Conservation (phyloP, 2,888 invertebrate species). For the Tricholauxania praeusta region DNA sequence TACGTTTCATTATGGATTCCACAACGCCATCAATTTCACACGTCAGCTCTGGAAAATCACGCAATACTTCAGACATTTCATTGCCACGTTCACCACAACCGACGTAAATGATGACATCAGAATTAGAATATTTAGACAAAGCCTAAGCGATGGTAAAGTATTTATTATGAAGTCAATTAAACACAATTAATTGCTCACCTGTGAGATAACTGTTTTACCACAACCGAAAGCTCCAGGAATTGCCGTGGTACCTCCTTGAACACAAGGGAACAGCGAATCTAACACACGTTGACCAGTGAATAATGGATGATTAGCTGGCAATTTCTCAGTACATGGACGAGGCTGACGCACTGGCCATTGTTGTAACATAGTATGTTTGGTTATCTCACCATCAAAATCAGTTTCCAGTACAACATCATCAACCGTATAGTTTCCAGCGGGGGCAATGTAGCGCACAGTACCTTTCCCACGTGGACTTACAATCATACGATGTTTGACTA, state of each 20-base stretch:
- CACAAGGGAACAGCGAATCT: conserved; percentile 97
- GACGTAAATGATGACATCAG: conserved; percentile 98
- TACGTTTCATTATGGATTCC: conserved; percentile 99
- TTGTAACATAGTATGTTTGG: conserved; percentile 94
- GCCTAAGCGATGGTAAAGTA: conserved; percentile 68
- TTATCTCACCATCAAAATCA: conserved; percentile 95
- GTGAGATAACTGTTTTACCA: conserved; percentile 79
- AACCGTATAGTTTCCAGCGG: conserved; percentile 91
- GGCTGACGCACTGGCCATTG: conserved; percentile 99
- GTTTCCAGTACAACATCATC: conserved; percentile 94
- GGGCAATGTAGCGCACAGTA: conserved; percentile 93
- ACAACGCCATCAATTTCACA: conserved; percentile 95
- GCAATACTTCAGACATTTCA: conserved; percentile 98
- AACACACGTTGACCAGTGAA: conserved; percentile 97
- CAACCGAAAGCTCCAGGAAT: conserved; percentile 99
- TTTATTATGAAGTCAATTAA: not conserved
- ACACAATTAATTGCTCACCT: conserved; percentile 64
- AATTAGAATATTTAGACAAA: conserved; percentile 98
- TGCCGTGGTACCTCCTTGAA: conserved; percentile 97
- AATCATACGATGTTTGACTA: conserved; percentile 96
- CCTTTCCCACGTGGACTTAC: conserved; percentile 94
- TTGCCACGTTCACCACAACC: conserved; percentile 99
- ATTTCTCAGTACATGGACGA: conserved; percentile 93
- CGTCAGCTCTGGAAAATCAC: conserved; percentile 97
- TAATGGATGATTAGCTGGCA: conserved; percentile 96